phyloP scores from a whole-genome alignment of 2,888 invertebrate genomes.

The Eupithecia abbreviata region DNA sequence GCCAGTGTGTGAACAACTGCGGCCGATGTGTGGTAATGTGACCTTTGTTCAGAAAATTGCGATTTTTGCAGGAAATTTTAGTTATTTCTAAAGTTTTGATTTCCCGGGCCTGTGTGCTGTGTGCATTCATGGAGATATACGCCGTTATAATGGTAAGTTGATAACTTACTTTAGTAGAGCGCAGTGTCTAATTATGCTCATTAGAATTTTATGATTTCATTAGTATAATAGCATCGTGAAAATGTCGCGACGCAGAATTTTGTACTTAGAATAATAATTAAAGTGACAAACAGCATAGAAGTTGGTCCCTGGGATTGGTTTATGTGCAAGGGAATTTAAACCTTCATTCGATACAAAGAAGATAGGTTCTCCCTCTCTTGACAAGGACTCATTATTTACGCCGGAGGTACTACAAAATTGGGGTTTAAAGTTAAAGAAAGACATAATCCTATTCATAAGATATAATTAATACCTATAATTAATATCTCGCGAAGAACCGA shows the following conservation, averaged over 20 bases:
- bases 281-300: not conserved
- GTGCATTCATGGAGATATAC: constrained; percentile 27
- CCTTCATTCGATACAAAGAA: not conserved
- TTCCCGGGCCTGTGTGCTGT: not conserved
- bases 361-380: not conserved
- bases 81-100: constrained; percentile 7
- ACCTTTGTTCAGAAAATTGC: constrained; percentile 53
- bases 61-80: constrained; percentile 15
- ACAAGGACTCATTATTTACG: not conserved
- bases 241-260: not conserved
- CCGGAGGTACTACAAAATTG: not conserved
- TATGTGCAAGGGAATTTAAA: not conserved
- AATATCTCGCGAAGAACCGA: no score
- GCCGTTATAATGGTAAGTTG: constrained; percentile 22
- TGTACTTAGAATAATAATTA: not conserved
- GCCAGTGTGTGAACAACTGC: constrained; percentile 59
- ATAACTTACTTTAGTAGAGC: not conserved
- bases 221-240: constrained; percentile 5
- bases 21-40: constrained; percentile 54
- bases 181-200: constrained; percentile 5
- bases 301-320: not conserved
- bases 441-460: not conserved
- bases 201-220: constrained; percentile 18
- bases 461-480: not conserved
- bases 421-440: not conserved